Evolutionary conservation across 2,113 vertebrate species (phyloP).

Genomic region (Potamarius usumacintae): DNA sequence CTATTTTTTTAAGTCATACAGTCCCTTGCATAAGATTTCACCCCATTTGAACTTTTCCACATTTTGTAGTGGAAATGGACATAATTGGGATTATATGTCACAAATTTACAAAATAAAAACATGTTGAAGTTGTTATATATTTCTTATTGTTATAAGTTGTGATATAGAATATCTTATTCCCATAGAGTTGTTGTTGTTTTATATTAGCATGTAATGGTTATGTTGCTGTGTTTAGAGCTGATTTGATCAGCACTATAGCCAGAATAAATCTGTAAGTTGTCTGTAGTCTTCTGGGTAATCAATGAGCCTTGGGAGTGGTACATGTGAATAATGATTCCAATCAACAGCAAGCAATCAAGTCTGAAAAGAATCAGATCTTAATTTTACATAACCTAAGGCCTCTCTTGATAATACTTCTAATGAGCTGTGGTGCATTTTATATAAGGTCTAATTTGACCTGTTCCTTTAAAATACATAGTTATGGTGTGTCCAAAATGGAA

Average conservation of each 20-base stretch:
- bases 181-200: not conserved
- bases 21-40: not conserved
- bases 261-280: constrained; percentile 22
- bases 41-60: not conserved
- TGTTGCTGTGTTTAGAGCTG: not conserved
- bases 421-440: not conserved
- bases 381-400: constrained; percentile 57
- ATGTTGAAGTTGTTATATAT: not conserved
- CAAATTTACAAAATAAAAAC: not conserved
- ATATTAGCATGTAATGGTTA: not conserved
- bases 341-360: constrained; percentile 56
- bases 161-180: not conserved
- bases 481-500: not conserved
- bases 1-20: not conserved
- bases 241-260: constrained; percentile 17
- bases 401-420: constrained; percentile 5
- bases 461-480: not conserved
- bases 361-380: constrained; percentile 52
- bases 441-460: not conserved
- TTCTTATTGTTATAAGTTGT: too few relatives aligned
- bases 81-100: not conserved
- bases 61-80: not conserved
- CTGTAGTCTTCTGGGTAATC: constrained; percentile 34
- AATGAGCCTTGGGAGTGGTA: constrained; percentile 27
- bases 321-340: constrained; percentile 46